Evolutionary conservation across 2,888 invertebrate species (phyloP), one percentile per base, ranked within the genome.

Genomic region (Mesodorylaimus sp.): DNA sequence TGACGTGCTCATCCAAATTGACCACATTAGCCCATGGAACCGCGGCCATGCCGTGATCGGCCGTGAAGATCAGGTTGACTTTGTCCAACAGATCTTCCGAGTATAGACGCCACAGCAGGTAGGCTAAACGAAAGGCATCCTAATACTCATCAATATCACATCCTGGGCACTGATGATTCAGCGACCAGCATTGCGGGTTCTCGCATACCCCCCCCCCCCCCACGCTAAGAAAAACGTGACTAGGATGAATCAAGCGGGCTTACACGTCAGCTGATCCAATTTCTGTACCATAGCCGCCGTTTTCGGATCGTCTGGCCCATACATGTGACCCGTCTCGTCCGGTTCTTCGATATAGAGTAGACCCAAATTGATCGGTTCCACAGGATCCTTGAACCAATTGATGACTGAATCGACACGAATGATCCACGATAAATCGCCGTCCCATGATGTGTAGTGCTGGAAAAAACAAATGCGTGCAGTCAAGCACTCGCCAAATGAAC

Each of bases 281-380:
- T 38, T 45, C 25, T 48, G 46, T 19, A 64, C 55, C 26, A 48
- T 38, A 3, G 45, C 41, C 3, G 13, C 3, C 24, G 71, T 67
- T 46, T 66, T 58, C 1, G 56, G 53, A 23, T 69, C 67, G 37
- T 76, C 70, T 3, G 76, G 75, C 0, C 79, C 80, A 60, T 69
- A 73, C 0, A 60, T 63, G 65, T 82, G 81, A 1, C 76, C 77
- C 51, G 57, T 52, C 1, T 70, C 66, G 65, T 81, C 82, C 0
- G 81, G 81, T 58, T 81, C 77, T 57, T 79, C 77, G 58, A 79
- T 75, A 60, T 81, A 81, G 39, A 79, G 50, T 66, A 79, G 70
- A 1, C 78, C 76, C 48, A 81, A 68, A 68, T 81, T 81, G 0
- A 78, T 77, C 10, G 80, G 79, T 49, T 70, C 73, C 16, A 59